Percentiles rank a stretch among this genome's conserved stretches.
Conservation (phyloP, 2,797 vertebrate genomes). For the Danio albolineatus region DNA sequence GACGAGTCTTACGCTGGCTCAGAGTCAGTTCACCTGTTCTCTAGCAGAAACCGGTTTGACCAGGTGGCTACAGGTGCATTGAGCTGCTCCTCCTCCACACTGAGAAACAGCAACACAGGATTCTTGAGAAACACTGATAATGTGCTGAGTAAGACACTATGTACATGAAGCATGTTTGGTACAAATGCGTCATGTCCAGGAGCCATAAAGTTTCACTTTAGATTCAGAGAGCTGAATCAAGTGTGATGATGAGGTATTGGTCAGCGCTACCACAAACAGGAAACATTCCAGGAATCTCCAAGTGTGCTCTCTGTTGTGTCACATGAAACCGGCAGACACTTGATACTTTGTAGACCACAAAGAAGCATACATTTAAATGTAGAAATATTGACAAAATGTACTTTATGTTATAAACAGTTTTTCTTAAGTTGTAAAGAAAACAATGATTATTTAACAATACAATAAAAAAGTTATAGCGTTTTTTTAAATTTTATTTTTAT, state of each 20-base stretch:
- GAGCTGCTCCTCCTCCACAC: constrained; percentile 21
- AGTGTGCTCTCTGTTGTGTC: not conserved
- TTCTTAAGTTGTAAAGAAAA: not conserved
- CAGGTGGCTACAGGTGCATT: constrained; percentile 16
- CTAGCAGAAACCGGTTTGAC: constrained; percentile 48
- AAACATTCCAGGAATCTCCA: not conserved
- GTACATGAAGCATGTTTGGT: constrained; percentile 5
- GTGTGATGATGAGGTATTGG: not conserved
- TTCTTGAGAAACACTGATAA: not conserved
- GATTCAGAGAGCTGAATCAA: not conserved
- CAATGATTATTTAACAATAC: not conserved
- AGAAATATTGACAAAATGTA: not conserved
- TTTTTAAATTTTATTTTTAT: too few species aligned
- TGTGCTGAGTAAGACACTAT: not conserved
- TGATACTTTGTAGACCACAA: constrained; percentile 6
- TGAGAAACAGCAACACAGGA: not conserved
- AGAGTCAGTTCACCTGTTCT: constrained; percentile 35
- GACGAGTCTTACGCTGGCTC: constrained; percentile 12
- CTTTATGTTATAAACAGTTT: not conserved
- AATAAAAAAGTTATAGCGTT: too few species aligned
- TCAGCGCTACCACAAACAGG: not conserved
- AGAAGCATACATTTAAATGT: not conserved
- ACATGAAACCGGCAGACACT: constrained; percentile 6
- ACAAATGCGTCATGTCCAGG: constrained; percentile 7
- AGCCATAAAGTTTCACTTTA: not conserved